These are phyloP conservation scores for Drosophila nasuta DNA, from an alignment of 1,140 invertebrate species.

Conservation along the genomic window DNA sequence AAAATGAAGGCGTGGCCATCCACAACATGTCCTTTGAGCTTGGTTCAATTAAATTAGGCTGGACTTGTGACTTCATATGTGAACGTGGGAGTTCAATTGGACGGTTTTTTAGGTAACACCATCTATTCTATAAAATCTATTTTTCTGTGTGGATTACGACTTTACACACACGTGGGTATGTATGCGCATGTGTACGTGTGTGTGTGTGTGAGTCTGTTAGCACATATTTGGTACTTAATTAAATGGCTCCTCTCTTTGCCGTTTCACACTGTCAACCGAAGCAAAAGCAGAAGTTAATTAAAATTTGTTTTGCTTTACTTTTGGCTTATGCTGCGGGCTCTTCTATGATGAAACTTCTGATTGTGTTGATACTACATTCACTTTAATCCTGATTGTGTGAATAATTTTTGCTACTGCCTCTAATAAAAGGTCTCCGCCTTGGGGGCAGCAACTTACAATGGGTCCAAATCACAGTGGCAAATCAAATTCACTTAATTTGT, in stretches of 20 bases:
- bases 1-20: background rate
- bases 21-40: background rate
- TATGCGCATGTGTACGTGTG: background rate
- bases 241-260: constrained; percentile 9
- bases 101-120: constrained; percentile 29
- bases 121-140: constrained; percentile 17
- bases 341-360: constrained; percentile 27
- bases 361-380: constrained; percentile 15
- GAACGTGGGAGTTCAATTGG: constrained; percentile 56
- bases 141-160: constrained; percentile 19
- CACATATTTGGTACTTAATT: constrained; percentile 32
- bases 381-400: constrained; percentile 32
- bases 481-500: constrained; percentile 35
- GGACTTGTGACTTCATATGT: constrained; percentile 30
- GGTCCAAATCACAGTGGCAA: constrained; percentile 15
- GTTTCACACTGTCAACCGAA: constrained; percentile 17
- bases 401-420: constrained; percentile 3
- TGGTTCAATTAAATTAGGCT: constrained; percentile 68
- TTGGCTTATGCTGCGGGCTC: constrained; percentile 55
- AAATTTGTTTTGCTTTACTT: constrained; percentile 74
- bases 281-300: constrained; percentile 66
- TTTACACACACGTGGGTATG: constrained; percentile 8
- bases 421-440: constrained; percentile 13
- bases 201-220: constrained; percentile 5
- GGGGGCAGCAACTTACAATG: background rate